phyloP scores from a whole-genome alignment of 2,797 vertebrate genomes.

The Pseudochaenichthys georgianus region DNA sequence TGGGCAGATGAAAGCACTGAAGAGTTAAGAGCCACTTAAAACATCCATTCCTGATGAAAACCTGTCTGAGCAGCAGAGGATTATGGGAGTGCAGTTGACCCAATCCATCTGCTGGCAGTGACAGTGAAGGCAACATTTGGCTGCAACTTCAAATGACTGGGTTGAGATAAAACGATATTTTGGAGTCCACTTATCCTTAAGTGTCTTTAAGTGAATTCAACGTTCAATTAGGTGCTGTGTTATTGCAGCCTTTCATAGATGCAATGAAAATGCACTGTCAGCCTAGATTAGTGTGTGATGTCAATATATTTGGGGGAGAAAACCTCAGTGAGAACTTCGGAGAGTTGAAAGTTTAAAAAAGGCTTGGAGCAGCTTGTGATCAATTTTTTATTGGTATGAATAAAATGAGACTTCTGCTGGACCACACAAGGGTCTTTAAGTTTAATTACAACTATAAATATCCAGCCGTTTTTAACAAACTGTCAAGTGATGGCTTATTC shows the following conservation, averaged over 20 bases:
- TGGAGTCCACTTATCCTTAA: slow-evolving; percentile 73
- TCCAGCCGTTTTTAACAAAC: background rate
- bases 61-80: slow-evolving; percentile 66
- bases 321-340: slow-evolving; percentile 49
- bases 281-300: slow-evolving; percentile 65
- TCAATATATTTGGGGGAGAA: slow-evolving; percentile 57
- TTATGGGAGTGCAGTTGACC: slow-evolving; percentile 75
- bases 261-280: slow-evolving; percentile 74
- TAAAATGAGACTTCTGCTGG: background rate
- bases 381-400: slow-evolving; percentile 18
- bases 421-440: too few relatives aligned
- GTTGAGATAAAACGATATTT: slow-evolving; percentile 70
- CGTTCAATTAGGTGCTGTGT: slow-evolving; percentile 76
- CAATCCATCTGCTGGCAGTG: slow-evolving; percentile 77
- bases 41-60: slow-evolving; percentile 65
- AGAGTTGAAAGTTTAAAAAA: slow-evolving; percentile 45
- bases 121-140: slow-evolving; percentile 71
- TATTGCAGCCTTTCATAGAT: slow-evolving; percentile 74
- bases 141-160: slow-evolving; percentile 72
- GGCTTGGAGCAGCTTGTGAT: slow-evolving; percentile 4
- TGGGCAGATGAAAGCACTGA: slow-evolving; percentile 69
- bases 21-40: slow-evolving; percentile 73
- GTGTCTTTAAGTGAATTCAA: slow-evolving; percentile 78
- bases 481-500: background rate
- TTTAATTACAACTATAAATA: slow-evolving; percentile 20